Evolutionary conservation across 1,140 invertebrate species (phyloP).

Genomic region (Meloidogyne chitwoodi): DNA sequence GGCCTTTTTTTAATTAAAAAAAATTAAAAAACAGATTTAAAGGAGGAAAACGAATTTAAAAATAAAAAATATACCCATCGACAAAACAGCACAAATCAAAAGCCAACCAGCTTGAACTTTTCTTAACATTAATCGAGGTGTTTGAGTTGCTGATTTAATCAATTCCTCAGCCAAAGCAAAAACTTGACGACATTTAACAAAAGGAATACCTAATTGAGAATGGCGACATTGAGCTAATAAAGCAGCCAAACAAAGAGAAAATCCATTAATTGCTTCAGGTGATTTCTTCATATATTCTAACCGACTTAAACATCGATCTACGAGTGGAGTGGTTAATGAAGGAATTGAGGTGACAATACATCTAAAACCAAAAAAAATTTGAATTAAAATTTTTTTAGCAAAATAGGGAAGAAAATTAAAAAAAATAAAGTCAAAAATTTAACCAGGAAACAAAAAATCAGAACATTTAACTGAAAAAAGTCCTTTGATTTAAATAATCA

Average conservation of each 20-base stretch:
- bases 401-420: no score
- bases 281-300: slow-evolving; percentile 79
- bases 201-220: slow-evolving; percentile 90
- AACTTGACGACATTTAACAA: slow-evolving; percentile 73
- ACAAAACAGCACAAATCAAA: slow-evolving; percentile 91
- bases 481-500: no score
- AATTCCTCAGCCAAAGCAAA: slow-evolving; percentile 96
- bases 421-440: no score
- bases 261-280: slow-evolving; percentile 86
- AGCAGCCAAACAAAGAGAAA: slow-evolving; percentile 85
- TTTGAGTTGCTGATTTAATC: slow-evolving; percentile 83
- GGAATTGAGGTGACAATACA: slow-evolving; percentile 87
- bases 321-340: slow-evolving; percentile 82
- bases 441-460: no score
- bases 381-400: no score
- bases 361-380: not conserved
- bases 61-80: slow-evolving; percentile 69
- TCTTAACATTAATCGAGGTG: slow-evolving; percentile 85
- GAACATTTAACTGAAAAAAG: no score
- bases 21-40: not conserved
- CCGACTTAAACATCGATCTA: slow-evolving; percentile 70
- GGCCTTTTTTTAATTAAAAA: slow-evolving; percentile 65
- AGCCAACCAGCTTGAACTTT: slow-evolving; percentile 95
- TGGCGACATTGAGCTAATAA: slow-evolving; percentile 79
- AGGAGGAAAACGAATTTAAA: not conserved